phyloP scores from a whole-genome alignment of 64 coral and sea anemone genomes.

The Stichodactyla helianthus region DNA sequence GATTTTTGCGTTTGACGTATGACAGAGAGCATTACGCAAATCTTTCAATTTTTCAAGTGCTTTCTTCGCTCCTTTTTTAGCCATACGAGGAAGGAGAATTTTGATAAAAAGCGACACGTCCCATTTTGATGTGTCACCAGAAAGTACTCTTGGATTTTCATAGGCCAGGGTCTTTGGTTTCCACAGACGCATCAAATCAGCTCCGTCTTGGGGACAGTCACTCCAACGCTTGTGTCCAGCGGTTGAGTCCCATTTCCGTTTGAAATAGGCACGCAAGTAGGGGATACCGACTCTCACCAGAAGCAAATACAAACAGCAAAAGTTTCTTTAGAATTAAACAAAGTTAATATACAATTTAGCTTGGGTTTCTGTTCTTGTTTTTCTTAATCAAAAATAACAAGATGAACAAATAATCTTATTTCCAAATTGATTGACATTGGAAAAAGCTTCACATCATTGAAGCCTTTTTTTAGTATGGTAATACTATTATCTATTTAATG shows the following conservation, averaged over 20 bases:
- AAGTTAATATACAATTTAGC: neutral
- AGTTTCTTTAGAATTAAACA: neutral
- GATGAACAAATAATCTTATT: too few species aligned
- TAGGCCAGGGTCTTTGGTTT: neutral
- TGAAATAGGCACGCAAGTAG: neutral
- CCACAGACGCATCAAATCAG: neutral
- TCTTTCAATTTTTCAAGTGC: neutral
- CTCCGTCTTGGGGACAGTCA: neutral
- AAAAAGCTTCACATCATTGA: too few species aligned
- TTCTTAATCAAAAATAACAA: too few species aligned
- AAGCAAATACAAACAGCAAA: neutral
- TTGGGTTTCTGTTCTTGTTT: too few species aligned
- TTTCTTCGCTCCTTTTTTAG: neutral
- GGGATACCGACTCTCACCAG: neutral
- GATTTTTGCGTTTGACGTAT: neutral
- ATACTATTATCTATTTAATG: too few species aligned
- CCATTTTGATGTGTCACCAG: neutral
- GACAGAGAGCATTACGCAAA: neutral
- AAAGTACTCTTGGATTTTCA: neutral
- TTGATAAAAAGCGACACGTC: neutral
- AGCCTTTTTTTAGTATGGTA: too few species aligned
- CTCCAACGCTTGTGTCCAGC: neutral
- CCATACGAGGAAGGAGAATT: neutral
- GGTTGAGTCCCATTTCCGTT: neutral
- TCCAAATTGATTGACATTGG: too few species aligned